Evolutionary conservation across 2,113 vertebrate genomes (phyloP), one percentile per base, ranked within the genome.

Genomic region (Indri indri): DNA sequence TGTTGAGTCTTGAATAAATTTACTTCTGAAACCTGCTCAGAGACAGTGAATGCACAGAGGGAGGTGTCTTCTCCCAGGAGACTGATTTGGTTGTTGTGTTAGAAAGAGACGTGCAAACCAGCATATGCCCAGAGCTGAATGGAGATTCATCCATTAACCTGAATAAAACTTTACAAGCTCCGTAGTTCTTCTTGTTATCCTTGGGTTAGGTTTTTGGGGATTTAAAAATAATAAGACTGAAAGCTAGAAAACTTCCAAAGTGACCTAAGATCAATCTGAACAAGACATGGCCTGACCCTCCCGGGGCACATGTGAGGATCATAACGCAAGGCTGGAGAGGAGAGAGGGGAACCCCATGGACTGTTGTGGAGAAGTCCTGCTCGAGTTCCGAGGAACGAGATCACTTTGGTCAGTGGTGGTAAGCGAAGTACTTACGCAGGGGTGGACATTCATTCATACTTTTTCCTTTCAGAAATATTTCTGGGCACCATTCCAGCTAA

Each of bases 1-100:
- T 92, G 11, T 74, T 52, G 80, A 89, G 61, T 90, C 70, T 82
- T 76, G 27, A 65, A 74, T 83, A 47, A 73, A 91, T 89, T 90
- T 32, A 73, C 32, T 45, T 85, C 54, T 73, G 61, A 68, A 95
- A n/a, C 20, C 32, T 25, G 42, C 40, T 96, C 63, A 70, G 90
- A 80, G 50, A 30, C 65, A 40, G 74, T 32, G 74, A 93, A 40
- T 57, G 45, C 54, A 71, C 83, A 89, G 87, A 79, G 30, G 50
- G 23, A 59, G 45, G 1, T 27, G 63, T 59, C 54, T 88, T 84
- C 80, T 57, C 17, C 20, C 23, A 88, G 65, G 47, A 73, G 14
- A 79, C 13, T 47, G 91, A 61, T 37, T 89, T 85, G 3, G 34
- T 86, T 77, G 34, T 85, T 74, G 16, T 25, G 40, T 57, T 92